Evolutionary conservation across 2,888 invertebrate genomes (phyloP).

Genomic region (Ctena decussata): DNA sequence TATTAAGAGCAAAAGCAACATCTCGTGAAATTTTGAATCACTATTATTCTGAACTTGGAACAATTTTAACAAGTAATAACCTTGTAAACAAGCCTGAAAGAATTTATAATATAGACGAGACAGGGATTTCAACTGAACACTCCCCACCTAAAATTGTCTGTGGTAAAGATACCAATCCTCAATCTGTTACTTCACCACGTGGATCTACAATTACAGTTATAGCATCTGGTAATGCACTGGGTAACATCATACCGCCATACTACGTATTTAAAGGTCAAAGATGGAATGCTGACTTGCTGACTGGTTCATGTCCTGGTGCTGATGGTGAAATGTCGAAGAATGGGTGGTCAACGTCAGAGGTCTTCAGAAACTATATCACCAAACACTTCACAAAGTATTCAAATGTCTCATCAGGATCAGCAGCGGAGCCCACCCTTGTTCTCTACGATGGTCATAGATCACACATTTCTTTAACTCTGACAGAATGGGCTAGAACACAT

Average conservation of each 20-base stretch:
- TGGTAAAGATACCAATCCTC: no score
- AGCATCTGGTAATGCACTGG: not conserved
- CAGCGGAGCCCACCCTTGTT: not conserved
- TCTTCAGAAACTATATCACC: not conserved
- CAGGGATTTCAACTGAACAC: not conserved
- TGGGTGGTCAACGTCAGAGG: not conserved
- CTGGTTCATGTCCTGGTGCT: not conserved
- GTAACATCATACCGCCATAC: not conserved
- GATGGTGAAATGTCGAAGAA: not conserved
- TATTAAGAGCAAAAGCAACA: not conserved
- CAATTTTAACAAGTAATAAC: not conserved
- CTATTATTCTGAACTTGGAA: not conserved
- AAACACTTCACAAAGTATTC: not conserved
- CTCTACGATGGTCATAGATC: not conserved
- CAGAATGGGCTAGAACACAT: not conserved
- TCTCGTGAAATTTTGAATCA: not conserved
- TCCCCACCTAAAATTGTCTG: not conserved
- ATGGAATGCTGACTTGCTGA: not conserved
- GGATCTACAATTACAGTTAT: no score
- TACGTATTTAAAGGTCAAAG: not conserved
- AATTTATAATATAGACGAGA: not conserved
- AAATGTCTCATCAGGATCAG: not conserved
- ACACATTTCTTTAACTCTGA: no score
- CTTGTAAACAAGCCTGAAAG: not conserved
- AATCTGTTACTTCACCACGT: no score